Evolutionary conservation across 2,113 vertebrate species (phyloP), one percentile per base, ranked within the genome.

Genomic region (Mus spicilegus): DNA sequence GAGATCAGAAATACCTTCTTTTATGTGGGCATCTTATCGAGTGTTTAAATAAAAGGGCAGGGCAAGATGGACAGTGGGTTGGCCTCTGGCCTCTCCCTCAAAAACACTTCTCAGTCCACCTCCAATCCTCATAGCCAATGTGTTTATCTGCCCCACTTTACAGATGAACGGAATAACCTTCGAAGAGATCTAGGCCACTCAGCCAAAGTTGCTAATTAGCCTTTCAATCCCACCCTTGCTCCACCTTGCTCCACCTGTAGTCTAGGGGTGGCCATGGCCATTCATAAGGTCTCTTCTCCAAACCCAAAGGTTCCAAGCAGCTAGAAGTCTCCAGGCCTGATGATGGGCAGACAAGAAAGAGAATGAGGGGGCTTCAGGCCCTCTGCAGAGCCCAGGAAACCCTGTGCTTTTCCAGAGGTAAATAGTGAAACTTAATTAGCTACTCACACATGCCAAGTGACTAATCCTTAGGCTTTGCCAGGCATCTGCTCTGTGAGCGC

Each of bases 361-460:
- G 42, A 46, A 33, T 30, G 54, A 4, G 3, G 28, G 51, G 11
- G 11, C 3, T 9, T 33, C 78, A 72, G 51, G 54, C 89, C 84
- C 63, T 86, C 80, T 75, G 72, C 30, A 51, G 75, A 73, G 65
- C 76, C 70, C 42, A 36, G 96, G 26, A 97, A 98, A 94, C 56
- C n/a, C 33, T 16, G 78, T 84, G 93, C 65, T 95, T 95, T 98
- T 96, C 96, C 97, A 95, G 93, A 97, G 91, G 97, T 97, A 98
- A 98, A 98, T n/a, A 97, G 78, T 78, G 63, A 96, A 96, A 98
- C 94, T 98, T 98, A 98, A 98, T 98, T 98, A 98, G 96, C 84
- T 88, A 86, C 95, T 93, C 28, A 2, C 12, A 22, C 13, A 1
- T 36, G 85, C 95, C 76, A 97, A 96, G 76, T 3, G 16, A 94